These are phyloP conservation scores for Drosophila meridionalis DNA, from an alignment of 2,888 invertebrate genomes.

Conservation along the genomic window DNA sequence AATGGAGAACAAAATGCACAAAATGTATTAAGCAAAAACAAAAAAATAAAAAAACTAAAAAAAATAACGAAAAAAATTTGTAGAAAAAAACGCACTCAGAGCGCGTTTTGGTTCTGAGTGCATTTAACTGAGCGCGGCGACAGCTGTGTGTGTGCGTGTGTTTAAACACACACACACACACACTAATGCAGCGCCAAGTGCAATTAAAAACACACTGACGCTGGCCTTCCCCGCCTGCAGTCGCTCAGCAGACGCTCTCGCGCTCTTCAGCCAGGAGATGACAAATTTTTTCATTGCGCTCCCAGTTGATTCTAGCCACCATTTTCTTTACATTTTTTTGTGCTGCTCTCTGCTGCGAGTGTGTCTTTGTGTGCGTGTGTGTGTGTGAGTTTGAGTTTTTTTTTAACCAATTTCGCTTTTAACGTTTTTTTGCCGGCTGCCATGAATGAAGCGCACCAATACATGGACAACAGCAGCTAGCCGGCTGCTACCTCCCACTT, in stretches of 20 bases:
- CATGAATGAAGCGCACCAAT: slow-evolving; percentile 76
- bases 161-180: slow-evolving; percentile 43
- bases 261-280: slow-evolving; percentile 40
- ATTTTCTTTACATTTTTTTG: slow-evolving; percentile 66
- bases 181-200: slow-evolving; percentile 49
- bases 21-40: slow-evolving; percentile 34
- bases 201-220: slow-evolving; percentile 77
- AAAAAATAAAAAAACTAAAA: slow-evolving; percentile 13
- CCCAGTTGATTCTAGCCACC: slow-evolving; percentile 58
- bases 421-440: slow-evolving; percentile 78
- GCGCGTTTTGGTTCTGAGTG: slow-evolving; percentile 53
- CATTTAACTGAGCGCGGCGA: slow-evolving; percentile 49
- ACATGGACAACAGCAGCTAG: slow-evolving; percentile 47
- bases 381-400: slow-evolving; percentile 11
- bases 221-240: slow-evolving; percentile 49
- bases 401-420: slow-evolving; percentile 79
- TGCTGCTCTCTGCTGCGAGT: slow-evolving; percentile 20
- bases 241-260: slow-evolving; percentile 45
- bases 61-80: slow-evolving; percentile 25
- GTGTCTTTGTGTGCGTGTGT: slow-evolving; percentile 3
- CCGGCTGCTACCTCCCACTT: slow-evolving; percentile 72
- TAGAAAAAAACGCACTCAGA: slow-evolving; percentile 48
- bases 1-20: slow-evolving; percentile 73
- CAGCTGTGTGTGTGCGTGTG: slow-evolving; percentile 23
- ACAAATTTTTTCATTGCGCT: slow-evolving; percentile 54